These are phyloP conservation scores for Eumacrocentrus americanus DNA, from an alignment of 2,888 invertebrate species.

Conservation along the genomic window DNA sequence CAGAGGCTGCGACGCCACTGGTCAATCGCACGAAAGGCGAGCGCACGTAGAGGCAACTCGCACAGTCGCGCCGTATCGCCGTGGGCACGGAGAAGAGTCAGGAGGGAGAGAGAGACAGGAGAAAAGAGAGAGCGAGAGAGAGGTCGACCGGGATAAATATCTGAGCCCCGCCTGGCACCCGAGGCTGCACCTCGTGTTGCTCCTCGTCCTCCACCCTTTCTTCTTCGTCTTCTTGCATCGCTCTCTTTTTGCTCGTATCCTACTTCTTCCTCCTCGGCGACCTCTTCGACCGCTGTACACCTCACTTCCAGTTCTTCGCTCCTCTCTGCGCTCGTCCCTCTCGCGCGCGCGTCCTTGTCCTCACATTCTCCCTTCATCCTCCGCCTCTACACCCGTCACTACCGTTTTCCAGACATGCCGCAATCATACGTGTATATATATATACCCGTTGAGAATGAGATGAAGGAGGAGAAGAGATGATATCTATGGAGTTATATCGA, in stretches of 20 bases:
- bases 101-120: constrained; percentile 31
- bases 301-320: too few relatives aligned
- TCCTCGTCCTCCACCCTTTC: constrained; percentile 39
- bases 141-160: constrained; percentile 61
- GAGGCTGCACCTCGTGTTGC: constrained; percentile 52
- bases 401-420: constrained; percentile 16
- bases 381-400: constrained; percentile 24
- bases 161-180: constrained; percentile 61
- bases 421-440: too few relatives aligned
- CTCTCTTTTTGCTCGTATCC: constrained; percentile 36
- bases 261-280: constrained; percentile 30
- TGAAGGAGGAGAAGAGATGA: too few relatives aligned
- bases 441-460: too few relatives aligned
- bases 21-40: constrained; percentile 48
- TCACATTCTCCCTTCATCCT: not conserved
- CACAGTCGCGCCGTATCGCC: constrained; percentile 23
- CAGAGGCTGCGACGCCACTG: constrained; percentile 53
- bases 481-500: too few relatives aligned
- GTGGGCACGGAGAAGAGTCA: constrained; percentile 43
- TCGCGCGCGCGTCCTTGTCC: constrained; percentile 32
- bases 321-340: constrained; percentile 31
- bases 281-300: constrained; percentile 33
- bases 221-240: constrained; percentile 40
- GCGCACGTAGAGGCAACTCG: constrained; percentile 41
- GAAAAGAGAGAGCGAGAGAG: constrained; percentile 46